Percentiles rank a stretch among this genome's conserved stretches.
phyloP scores from a whole-genome alignment of 2,888 invertebrate species.

The Autographa gamma region DNA sequence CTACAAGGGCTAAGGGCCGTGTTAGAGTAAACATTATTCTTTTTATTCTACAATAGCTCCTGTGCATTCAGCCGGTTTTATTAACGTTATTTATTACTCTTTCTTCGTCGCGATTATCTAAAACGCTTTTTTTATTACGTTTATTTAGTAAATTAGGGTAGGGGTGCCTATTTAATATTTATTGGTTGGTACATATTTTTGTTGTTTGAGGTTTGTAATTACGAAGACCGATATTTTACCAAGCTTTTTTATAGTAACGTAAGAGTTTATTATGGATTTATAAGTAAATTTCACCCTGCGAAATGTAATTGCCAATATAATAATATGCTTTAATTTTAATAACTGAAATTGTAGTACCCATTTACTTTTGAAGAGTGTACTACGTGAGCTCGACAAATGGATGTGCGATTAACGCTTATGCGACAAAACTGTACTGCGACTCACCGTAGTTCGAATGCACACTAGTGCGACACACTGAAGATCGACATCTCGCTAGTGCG shows the following conservation, averaged over 20 bases:
- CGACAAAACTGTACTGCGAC: no score
- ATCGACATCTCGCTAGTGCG: no score
- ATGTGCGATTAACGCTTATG: no score
- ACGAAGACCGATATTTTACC: neutral
- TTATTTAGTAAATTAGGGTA: slow-evolving; percentile 59
- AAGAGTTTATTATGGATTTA: no score
- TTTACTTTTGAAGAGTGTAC: no score
- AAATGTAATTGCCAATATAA: no score
- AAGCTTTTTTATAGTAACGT: neutral
- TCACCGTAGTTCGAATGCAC: no score
- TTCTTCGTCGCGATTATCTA: slow-evolving; percentile 57
- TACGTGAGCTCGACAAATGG: no score
- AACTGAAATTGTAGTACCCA: no score
- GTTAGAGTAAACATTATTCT: slow-evolving; percentile 67
- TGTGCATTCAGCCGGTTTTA: slow-evolving; percentile 64
- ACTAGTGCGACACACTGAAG: no score
- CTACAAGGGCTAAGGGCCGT: slow-evolving; percentile 56
- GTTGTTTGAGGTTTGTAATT: neutral
- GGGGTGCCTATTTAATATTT: slow-evolving; percentile 17
- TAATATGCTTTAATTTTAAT: no score
- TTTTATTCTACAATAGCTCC: slow-evolving; percentile 57
- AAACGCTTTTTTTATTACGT: slow-evolving; percentile 57
- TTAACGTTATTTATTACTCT: slow-evolving; percentile 71
- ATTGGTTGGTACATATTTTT: slow-evolving; percentile 34
- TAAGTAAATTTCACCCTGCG: no score